Conservation (phyloP, 2,797 vertebrate species). For the Cheirogaleus major region DNA sequence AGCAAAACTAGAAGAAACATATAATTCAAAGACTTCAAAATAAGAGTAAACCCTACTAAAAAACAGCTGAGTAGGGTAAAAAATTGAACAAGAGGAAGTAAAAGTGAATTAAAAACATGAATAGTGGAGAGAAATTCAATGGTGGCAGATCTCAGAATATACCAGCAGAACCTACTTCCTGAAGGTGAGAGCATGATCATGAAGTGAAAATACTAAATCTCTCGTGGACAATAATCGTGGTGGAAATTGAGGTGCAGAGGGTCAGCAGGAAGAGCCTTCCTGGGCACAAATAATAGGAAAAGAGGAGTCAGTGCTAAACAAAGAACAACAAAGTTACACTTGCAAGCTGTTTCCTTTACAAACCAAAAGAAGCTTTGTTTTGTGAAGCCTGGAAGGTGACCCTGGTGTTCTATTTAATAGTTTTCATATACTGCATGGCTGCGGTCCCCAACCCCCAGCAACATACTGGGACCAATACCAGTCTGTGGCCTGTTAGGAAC, state of each 20-base stretch:
- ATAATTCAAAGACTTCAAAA: background rate
- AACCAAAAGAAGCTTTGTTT: background rate
- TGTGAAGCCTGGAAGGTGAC: background rate
- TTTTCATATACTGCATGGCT: background rate
- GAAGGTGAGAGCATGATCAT: background rate
- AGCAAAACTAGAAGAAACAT: background rate
- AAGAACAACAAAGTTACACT: background rate
- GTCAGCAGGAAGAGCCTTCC: background rate
- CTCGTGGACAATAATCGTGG: background rate
- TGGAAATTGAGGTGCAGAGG: background rate
- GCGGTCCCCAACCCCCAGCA: too few relatives aligned
- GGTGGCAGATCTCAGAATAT: background rate
- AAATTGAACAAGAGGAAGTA: background rate
- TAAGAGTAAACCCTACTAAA: background rate
- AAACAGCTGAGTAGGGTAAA: background rate
- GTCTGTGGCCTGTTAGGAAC: too few relatives aligned
- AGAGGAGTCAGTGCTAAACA: background rate
- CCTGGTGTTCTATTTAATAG: background rate
- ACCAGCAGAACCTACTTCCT: background rate
- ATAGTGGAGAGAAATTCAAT: background rate
- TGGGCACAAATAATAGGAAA: background rate
- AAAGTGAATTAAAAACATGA: background rate
- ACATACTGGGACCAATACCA: too few relatives aligned
- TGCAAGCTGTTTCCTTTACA: background rate
- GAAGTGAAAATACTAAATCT: background rate